These are phyloP conservation scores for Echeneis naucrates DNA, from an alignment of 2,797 vertebrate genomes.

Conservation along the genomic window DNA sequence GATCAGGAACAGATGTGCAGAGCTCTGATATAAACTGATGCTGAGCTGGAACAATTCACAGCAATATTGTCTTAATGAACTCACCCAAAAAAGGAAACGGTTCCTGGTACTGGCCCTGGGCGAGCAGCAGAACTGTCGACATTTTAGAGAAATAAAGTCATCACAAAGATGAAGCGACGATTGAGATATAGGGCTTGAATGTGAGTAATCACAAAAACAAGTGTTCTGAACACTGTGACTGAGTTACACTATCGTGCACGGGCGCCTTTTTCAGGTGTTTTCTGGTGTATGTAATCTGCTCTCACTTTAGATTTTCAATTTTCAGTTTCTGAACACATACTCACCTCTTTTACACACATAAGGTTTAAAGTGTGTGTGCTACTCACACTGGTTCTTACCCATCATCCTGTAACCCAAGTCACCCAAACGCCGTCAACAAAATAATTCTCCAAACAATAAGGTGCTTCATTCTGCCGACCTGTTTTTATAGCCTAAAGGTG, in stretches of 20 bases:
- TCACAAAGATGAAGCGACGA: constrained; percentile 30
- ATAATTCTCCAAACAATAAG: no score
- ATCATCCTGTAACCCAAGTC: neutral
- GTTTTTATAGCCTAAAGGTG: neutral
- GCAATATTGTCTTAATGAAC: constrained; percentile 62
- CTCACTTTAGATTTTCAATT: neutral
- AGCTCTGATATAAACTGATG: constrained; percentile 39
- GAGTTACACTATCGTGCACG: neutral
- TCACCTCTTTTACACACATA: neutral
- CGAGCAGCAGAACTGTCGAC: constrained; percentile 78
- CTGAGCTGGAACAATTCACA: constrained; percentile 36
- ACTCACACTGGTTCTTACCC: neutral
- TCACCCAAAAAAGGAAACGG: constrained; percentile 71
- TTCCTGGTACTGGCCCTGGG: constrained; percentile 76
- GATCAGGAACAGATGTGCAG: constrained; percentile 68
- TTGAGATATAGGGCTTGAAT: neutral
- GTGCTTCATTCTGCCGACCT: neutral
- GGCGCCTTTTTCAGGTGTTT: neutral
- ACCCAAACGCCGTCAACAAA: neutral
- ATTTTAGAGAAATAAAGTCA: constrained; percentile 43
- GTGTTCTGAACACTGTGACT: neutral
- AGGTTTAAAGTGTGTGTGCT: neutral
- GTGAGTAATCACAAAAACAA: neutral
- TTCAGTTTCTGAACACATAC: neutral
- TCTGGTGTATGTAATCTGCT: neutral